Percentiles rank a stretch among this genome's conserved stretches.
These are phyloP conservation scores for Drosophila pseudoananassae DNA, from an alignment of 1,140 invertebrate species.

Conservation along the genomic window DNA sequence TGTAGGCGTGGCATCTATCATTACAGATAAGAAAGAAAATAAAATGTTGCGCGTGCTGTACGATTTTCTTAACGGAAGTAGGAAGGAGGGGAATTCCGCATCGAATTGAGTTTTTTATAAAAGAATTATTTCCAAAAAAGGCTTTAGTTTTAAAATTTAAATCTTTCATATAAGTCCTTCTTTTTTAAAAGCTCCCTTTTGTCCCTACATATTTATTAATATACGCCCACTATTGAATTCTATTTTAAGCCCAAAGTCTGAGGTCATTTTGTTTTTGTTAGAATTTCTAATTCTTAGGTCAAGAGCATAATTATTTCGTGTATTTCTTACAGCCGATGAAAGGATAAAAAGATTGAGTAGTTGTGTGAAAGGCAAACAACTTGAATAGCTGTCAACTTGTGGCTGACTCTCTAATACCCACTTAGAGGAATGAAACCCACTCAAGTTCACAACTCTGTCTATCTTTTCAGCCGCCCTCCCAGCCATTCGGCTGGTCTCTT, in stretches of 20 bases:
- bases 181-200: neutral
- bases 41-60: constrained; percentile 55
- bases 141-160: too few species aligned
- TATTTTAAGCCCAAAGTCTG: neutral
- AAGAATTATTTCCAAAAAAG: too few species aligned
- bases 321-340: constrained; percentile 34
- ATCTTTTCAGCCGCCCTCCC: constrained; percentile 39
- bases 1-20: constrained; percentile 74
- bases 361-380: constrained; percentile 48
- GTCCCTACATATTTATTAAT: neutral
- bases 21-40: constrained; percentile 66
- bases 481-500: constrained; percentile 45
- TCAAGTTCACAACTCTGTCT: constrained; percentile 49
- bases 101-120: neutral
- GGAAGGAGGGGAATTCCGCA: neutral
- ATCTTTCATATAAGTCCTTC: too few species aligned
- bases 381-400: constrained; percentile 57
- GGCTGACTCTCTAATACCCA: constrained; percentile 33
- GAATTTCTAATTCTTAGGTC: constrained; percentile 39
- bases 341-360: constrained; percentile 18
- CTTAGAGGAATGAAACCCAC: constrained; percentile 41
- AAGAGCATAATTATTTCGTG: constrained; percentile 52
- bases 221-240: neutral
- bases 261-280: neutral
- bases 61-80: constrained; percentile 5